These are phyloP conservation scores for Neoarius graeffei DNA, from an alignment of 2,113 vertebrate genomes.

Conservation along the genomic window DNA sequence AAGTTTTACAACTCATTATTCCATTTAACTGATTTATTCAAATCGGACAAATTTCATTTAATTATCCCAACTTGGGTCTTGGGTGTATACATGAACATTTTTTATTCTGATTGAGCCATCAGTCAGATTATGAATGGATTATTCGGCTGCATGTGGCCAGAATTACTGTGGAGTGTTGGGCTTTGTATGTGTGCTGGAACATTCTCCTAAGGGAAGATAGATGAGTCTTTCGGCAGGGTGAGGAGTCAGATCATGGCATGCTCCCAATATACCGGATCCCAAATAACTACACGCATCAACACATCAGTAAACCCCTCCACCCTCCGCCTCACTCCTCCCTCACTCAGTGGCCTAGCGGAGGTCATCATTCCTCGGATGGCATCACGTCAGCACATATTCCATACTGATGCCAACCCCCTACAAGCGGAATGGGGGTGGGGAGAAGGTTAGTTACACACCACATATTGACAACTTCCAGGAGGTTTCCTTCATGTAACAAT, in stretches of 20 bases:
- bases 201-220: constrained; percentile 37
- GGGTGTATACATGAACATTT: neutral
- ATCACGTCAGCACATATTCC: neutral
- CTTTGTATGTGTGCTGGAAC: constrained; percentile 18
- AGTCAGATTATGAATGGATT: neutral
- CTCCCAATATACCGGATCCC: constrained; percentile 3
- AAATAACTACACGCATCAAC: constrained; percentile 28
- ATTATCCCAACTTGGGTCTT: neutral
- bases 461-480: neutral
- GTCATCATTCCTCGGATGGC: constrained; percentile 19
- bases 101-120: neutral
- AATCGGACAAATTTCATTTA: neutral
- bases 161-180: neutral
- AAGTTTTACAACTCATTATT: neutral
- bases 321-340: neutral
- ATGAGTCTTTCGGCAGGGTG: constrained; percentile 17
- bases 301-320: neutral
- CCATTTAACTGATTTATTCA: neutral
- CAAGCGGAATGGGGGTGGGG: neutral
- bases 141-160: neutral
- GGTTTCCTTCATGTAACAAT: constrained; percentile 14
- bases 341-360: neutral
- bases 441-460: neutral
- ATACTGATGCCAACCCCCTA: neutral
- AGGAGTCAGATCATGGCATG: constrained; percentile 36